These are phyloP conservation scores for Megalonaias nervosa DNA, from an alignment of 1,140 invertebrate genomes.

Conservation along the genomic window DNA sequence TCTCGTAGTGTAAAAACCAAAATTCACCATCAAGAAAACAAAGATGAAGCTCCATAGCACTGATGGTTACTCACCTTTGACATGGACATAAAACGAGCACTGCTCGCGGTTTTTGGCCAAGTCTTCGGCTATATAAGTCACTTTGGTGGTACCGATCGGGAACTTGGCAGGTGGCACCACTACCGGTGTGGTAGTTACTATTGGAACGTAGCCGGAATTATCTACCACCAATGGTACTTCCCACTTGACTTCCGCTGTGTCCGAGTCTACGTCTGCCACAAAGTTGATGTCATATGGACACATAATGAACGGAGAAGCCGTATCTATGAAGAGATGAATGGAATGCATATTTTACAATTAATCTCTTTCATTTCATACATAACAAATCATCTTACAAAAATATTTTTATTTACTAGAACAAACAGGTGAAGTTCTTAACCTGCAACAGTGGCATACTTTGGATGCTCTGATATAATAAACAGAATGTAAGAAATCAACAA, in stretches of 20 bases:
- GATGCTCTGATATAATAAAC: too few species aligned
- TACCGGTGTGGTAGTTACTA: conserved; percentile 70
- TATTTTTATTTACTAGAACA: too few species aligned
- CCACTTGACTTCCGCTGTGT: conserved; percentile 75
- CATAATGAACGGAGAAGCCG: conserved; percentile 73
- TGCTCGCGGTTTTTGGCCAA: conserved; percentile 69
- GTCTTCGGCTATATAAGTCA: conserved; percentile 73
- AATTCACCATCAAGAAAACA: too few species aligned
- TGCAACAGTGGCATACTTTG: too few species aligned
- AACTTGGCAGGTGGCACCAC: conserved; percentile 70
- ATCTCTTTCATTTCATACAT: too few species aligned
- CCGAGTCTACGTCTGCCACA: conserved; percentile 70
- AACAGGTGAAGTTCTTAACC: too few species aligned
- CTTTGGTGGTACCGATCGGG: conserved; percentile 69
- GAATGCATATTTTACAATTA: too few species aligned
- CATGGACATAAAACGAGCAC: conserved; percentile 71
- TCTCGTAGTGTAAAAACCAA: too few species aligned
- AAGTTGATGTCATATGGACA: conserved; percentile 74
- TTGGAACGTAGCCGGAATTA: conserved; percentile 65
- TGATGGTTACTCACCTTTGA: conserved; percentile 66
- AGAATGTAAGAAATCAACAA: too few species aligned
- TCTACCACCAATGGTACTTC: conserved; percentile 69
- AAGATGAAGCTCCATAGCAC: too few species aligned
- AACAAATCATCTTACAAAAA: too few species aligned
- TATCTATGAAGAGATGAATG: conserved; percentile 68